Conservation (phyloP, 2,797 vertebrate genomes). For the Rhabdomys pumilio region DNA sequence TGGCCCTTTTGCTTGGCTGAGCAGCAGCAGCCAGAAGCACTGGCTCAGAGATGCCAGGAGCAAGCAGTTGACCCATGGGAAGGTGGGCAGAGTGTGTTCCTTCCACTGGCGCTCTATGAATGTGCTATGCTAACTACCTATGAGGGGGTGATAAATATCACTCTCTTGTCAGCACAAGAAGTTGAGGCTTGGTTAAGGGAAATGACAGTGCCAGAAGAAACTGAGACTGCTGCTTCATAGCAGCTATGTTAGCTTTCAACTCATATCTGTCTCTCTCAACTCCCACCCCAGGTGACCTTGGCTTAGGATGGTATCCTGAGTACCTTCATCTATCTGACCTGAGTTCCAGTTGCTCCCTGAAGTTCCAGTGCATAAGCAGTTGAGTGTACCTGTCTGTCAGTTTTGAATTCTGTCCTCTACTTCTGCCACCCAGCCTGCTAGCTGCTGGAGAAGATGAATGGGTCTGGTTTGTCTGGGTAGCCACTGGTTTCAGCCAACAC, state of each 20-base stretch:
- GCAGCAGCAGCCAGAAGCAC: neutral
- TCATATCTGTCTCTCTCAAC: neutral
- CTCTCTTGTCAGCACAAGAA: neutral
- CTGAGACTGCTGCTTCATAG: neutral
- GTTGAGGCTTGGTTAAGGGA: neutral
- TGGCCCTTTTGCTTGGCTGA: neutral
- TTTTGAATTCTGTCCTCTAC: neutral
- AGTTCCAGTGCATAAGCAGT: neutral
- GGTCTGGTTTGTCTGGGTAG: neutral
- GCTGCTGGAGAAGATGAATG: neutral
- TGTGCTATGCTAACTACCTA: neutral
- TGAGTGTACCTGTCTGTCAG: neutral
- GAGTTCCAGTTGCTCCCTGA: neutral
- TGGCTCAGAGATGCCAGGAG: neutral
- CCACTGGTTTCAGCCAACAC: neutral
- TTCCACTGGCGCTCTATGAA: neutral
- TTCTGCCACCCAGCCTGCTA: neutral
- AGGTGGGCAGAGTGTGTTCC: neutral
- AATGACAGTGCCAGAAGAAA: neutral
- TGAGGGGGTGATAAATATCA: neutral
- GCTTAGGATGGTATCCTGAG: neutral
- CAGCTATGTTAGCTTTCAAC: neutral
- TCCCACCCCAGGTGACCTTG: neutral
- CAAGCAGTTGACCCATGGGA: neutral
- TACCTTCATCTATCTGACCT: neutral